Percentiles rank a stretch among this genome's conserved stretches.
phyloP scores from a whole-genome alignment of 2,888 invertebrate genomes.

The Vannuccia rotundouncinata region DNA sequence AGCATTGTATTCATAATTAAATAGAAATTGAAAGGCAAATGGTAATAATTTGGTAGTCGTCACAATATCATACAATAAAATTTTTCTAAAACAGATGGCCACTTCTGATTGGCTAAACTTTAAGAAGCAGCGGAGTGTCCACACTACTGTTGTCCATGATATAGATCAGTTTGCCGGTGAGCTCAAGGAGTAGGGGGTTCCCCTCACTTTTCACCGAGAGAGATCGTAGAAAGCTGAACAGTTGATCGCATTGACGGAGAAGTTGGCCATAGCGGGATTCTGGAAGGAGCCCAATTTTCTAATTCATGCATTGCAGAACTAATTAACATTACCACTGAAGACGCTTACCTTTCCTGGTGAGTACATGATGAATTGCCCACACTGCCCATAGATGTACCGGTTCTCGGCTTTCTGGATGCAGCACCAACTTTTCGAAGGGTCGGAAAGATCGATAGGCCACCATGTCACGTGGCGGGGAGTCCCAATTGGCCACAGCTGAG shows the following conservation, averaged over 20 bases:
- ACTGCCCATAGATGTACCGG: conserved; percentile 70
- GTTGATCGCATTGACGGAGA: not conserved
- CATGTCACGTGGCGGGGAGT: conserved; percentile 68
- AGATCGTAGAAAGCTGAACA: not conserved
- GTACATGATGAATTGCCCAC: conserved; percentile 63
- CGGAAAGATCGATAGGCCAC: conserved; percentile 67
- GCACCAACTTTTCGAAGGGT: conserved; percentile 67
- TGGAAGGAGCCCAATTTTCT: too few relatives aligned
- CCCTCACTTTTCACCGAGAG: too few relatives aligned
- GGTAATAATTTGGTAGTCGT: too few relatives aligned
- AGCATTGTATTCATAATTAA: too few relatives aligned
- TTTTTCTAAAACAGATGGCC: too few relatives aligned
- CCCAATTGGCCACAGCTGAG: conserved; percentile 63
- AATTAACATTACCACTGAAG: not conserved
- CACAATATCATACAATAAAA: too few relatives aligned
- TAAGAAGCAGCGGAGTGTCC: too few relatives aligned
- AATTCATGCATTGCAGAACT: too few relatives aligned
- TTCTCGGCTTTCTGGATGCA: conserved; percentile 60
- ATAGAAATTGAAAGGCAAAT: too few relatives aligned
- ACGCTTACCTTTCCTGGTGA: conserved; percentile 4
- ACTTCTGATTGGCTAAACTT: too few relatives aligned
- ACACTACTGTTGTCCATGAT: not conserved
- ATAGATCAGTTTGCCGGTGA: not conserved
- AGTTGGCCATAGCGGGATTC: not conserved
- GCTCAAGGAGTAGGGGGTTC: not conserved